Base-by-base conservation (phyloP, 1,140 invertebrate genomes). In the Habropoda laboriosa region DNA sequence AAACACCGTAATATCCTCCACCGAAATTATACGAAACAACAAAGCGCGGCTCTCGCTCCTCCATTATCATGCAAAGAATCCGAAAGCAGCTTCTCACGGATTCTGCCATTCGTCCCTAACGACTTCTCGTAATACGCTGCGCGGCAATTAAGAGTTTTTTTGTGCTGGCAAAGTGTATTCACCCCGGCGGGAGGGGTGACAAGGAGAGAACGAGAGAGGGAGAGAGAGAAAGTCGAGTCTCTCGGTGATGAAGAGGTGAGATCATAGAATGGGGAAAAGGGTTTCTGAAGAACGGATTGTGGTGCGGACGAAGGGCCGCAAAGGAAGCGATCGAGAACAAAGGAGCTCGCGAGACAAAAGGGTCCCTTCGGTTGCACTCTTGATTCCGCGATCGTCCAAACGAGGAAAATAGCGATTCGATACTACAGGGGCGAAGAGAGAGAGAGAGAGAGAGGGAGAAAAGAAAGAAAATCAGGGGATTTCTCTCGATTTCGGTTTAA, bases 121-220 rank as follows among this genome's bases (percentile, higher is more conserved):
- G 83, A 79, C 80, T 82, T 73, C 67, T 58, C 70, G 80, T 86
- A 85, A 86, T 86, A 82, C 77, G 80, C 75, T 74, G 83, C 71
- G 70, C 66, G 60, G 80, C 81, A 86, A 86, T 86, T 86, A 86
- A 85, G 76, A 80, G 74, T 86, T 86, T 86, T 86, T 85, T 86
- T 74, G 70, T 76, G 47, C 57, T 27, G 12, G 27, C 51, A 66
- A 86, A 82, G 81, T 86, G 83, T 86, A 85, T 86, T 86, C 80
- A 86, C 60, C 51, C 83, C 40, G 30, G 42, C 49, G 40, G 49
- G 77, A 53, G 42, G 58, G 38, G 30, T 3, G 5, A 27, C 13
- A 57, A 45, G 67, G 47, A n/a, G 21, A 76, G 53, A 53, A n/a
- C n/a, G n/a, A n/a, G 58, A 49, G 58, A 47, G 30, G 3, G 5